These are phyloP conservation scores for Petrolisthes manimaculis DNA, from an alignment of 2,888 invertebrate genomes.

Conservation along the genomic window DNA sequence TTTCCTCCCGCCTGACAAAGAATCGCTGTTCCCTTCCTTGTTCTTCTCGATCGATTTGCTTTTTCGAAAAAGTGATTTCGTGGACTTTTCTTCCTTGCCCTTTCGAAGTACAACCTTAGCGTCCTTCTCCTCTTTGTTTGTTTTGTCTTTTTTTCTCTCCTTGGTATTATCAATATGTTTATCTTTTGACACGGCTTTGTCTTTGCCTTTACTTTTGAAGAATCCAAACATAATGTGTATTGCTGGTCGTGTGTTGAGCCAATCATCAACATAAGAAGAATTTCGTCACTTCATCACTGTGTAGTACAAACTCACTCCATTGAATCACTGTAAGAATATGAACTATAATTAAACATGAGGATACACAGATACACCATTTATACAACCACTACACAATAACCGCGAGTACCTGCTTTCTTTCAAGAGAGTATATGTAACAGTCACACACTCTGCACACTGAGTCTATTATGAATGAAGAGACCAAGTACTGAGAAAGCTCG, in stretches of 20 bases:
- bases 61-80: conserved; percentile 43
- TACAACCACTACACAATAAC: no score
- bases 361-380: no score
- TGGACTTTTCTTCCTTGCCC: conserved; percentile 40
- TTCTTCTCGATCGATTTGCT: conserved; percentile 43
- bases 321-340: no score
- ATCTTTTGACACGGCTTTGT: conserved; percentile 41
- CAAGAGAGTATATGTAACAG: no score
- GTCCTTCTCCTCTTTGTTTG: conserved; percentile 44
- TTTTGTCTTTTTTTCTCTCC: conserved; percentile 49
- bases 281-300: background rate
- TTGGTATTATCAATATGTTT: conserved; percentile 27
- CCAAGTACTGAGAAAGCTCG: no score
- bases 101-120: conserved; percentile 20
- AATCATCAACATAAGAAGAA: background rate
- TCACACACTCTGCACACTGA: no score
- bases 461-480: no score
- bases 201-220: conserved; percentile 47
- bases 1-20: conserved; percentile 15
- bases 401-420: no score
- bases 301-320: background rate
- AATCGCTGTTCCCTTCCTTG: conserved; percentile 26
- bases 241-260: background rate
- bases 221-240: conserved; percentile 50
- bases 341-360: no score